Percentiles rank a stretch among this genome's conserved stretches.
Conservation (phyloP, 2,113 vertebrate species). For the Hippolais icterina region DNA sequence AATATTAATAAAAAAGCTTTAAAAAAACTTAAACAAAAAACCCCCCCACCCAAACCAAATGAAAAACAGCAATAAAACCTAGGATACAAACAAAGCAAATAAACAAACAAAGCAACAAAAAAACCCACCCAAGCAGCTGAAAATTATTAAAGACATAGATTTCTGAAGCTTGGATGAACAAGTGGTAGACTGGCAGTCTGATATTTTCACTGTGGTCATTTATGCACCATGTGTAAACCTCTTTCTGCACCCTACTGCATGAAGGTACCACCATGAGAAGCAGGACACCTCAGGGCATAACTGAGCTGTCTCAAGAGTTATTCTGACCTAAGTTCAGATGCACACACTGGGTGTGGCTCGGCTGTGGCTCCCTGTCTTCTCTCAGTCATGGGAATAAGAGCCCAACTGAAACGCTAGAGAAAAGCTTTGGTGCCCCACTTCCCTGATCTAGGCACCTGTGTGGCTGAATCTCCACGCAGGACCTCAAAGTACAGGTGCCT, state of each 20-base stretch:
- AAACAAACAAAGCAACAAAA: background rate
- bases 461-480: background rate
- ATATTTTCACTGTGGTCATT: background rate
- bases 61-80: background rate
- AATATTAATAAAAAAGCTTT: background rate
- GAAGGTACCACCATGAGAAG: background rate
- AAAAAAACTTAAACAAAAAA: background rate
- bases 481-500: background rate
- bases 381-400: background rate
- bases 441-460: background rate
- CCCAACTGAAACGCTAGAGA: background rate
- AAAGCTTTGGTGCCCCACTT: background rate
- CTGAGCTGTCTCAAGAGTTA: background rate
- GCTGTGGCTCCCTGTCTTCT: background rate
- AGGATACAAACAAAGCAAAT: background rate
- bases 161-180: background rate
- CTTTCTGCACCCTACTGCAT: background rate
- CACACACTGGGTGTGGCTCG: background rate
- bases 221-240: background rate
- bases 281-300: background rate
- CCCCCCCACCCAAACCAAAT: background rate
- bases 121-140: fast-evolving
- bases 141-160: background rate
- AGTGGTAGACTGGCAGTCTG: background rate
- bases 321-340: background rate